Evolutionary conservation across 2,113 vertebrate genomes (phyloP), one percentile per base, ranked within the genome.

Genomic region (Siphamia tubifer): DNA sequence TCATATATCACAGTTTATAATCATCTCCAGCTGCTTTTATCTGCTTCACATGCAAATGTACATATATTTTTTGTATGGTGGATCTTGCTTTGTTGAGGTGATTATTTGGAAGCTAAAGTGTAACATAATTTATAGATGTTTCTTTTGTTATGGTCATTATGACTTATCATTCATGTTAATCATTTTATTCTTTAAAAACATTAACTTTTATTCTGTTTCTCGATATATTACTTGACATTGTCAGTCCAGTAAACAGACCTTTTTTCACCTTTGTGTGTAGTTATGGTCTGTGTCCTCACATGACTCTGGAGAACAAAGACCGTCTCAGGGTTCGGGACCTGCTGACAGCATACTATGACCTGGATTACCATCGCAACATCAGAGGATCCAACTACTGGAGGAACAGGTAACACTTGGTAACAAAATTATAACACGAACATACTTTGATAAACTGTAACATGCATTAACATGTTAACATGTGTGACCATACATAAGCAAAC

Each of bases 351-450:
- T 92, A 75, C 67, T 94, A 91, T 13, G 88, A 93, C 57, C 58
- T 93, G 3, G 91, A 94, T 70, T 93, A 89, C 58, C 64, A 77
- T 2, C 88, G 54, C 68, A 92, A 94, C 57, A 5, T 68, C 30
- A 70, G 74, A 4, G 90, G 88, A 2, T 92, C 93, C 43, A 92
- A 89, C 81, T 94, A 94, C 78, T 94, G 93, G 93, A 90, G 93
- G 67, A 94, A 93, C 86, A 91, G 93, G 93, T 92, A 21, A 68
- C 6, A 13, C 38, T 12, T 25, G 20, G n/a, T 8, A 25, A 49
- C 44, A 20, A 23, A 43, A 16, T 10, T 13, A n/a, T 24, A 24
- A 15, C 27, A 31, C 16, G 21, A 10, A 34, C 9, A 17, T 38
- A 32, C 17, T 5, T 2, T 2, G 7, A 5, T 9, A 10, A 5